Base-by-base conservation (phyloP, 2,113 vertebrate species). In the Hippolais icterina region DNA sequence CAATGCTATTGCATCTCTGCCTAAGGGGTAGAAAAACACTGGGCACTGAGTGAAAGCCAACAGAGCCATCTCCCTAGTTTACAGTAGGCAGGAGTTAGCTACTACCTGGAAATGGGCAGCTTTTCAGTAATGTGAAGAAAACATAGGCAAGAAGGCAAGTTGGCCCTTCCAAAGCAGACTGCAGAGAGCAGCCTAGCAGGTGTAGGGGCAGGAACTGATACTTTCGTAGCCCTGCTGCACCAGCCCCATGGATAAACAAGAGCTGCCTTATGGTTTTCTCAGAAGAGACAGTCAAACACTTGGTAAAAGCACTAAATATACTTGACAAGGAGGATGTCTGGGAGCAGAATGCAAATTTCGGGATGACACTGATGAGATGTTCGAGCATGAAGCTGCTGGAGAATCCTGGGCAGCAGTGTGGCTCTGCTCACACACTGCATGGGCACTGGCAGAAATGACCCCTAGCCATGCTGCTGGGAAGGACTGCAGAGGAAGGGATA, bases 281-380 rank as follows among this genome's bases (percentile, higher is more conserved):
- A 33, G 21, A 83, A 63, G 27, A 86, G 37, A 25, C 33, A 70
- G 27, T 53, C 72, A 83, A 72, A 90, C 25, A 63, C 23, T 50
- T 83, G 10, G 11, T 31, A 59, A 60, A 89, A 87, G 12, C 0
- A 1, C 46, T 83, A 60, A 83, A 83, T 37, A 17, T 10, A n/a
- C 13, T 77, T 70, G 11, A 61, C 8, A 74, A 46, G 23, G 25
- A 81, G 46, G 22, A 80, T 33, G 12, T 6, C 28, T 61, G 27
- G 25, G n/a, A 74, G 27, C 20, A 89, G 54, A 81, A 87, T 47
- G 41, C 10, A 56, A 60, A 72, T 59, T 33, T 12, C n/a, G n/a
- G n/a, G n/a, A n/a, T 69, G 44, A 24, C 31, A 14, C 13, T 3
- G 1, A 4, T 49, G 29, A 77, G 24, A 24, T 0, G 1, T 5